Conservation (phyloP, 1,140 invertebrate genomes). For the Arctopsyche grandis region DNA sequence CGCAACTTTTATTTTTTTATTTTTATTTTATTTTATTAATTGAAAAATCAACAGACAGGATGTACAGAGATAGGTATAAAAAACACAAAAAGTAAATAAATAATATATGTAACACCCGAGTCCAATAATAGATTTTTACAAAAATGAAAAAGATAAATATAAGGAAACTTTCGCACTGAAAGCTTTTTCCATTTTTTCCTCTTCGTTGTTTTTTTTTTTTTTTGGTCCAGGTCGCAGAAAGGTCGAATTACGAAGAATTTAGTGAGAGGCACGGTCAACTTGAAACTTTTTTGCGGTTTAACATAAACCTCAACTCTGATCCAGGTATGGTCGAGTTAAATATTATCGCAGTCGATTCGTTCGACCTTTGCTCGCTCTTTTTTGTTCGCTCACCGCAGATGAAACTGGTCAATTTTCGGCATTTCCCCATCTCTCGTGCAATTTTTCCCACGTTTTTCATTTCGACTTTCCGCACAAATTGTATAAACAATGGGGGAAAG, state of each 20-base stretch:
- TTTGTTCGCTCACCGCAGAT: not conserved
- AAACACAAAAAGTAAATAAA: no score
- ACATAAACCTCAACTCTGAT: not conserved
- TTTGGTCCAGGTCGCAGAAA: no score
- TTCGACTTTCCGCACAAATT: constrained; percentile 6
- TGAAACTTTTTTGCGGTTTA: no score
- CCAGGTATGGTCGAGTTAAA: not conserved
- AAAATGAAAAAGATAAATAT: no score
- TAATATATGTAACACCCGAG: no score
- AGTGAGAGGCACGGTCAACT: not conserved
- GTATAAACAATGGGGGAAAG: not conserved
- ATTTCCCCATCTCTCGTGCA: not conserved
- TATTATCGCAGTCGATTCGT: constrained; percentile 13
- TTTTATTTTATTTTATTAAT: no score
- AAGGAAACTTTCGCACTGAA: not conserved
- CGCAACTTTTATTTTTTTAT: not conserved
- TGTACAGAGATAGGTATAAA: no score
- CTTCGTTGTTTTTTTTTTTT: not conserved
- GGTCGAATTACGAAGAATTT: not conserved
- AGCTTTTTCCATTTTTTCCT: not conserved
- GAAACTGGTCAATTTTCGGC: not conserved
- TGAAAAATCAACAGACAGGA: no score
- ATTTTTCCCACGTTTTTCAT: not conserved
- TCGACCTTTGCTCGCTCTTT: not conserved
- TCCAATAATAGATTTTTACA: no score